Base-by-base conservation (phyloP, 1,140 invertebrate species). In the Tigriopus japonicus region DNA sequence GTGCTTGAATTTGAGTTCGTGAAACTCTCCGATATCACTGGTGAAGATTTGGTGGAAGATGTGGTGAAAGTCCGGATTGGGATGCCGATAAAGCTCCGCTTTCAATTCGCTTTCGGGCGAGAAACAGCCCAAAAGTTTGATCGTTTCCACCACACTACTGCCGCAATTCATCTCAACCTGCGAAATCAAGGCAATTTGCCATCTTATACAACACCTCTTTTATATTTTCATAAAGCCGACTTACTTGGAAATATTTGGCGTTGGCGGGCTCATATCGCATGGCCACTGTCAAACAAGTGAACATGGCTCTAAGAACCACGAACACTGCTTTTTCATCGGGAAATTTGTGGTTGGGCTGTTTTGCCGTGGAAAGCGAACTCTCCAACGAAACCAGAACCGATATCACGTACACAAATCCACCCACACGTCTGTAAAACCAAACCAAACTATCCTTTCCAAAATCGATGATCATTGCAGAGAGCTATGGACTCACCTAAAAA, bases 201-300 rank as follows among this genome's bases (percentile, higher is more conserved):
- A 1, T 52, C 3, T 1, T 35, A 6, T 12, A 42, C 13, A 15
- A 0, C 1, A 15, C 14, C n/a, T 17, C 5, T 7, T 17, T 15
- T 0, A 35, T 35, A 35, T 35, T 35, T 35, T 9, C 9, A 35
- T 19, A 1, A 42, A 68, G 69, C 69, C 71, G 86, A 79, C 98
- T 93, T 60, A 88, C 83, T 68, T 93, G 83, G 77, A 98, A 98
- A 75, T 94, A 94, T 71, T 95, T 95, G 0, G 94, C 94, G 75
- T 98, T 99, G 1, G 92, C 92, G 1, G 95, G 95, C 73, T 98
- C 95, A 72, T 94, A 98, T 67, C 95, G 77, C 93, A 98, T 98
- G 1, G 92, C 91, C 5, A 93, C 87, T 63, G 87, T 87, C 51
- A 98, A 80, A 35, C 58, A 52, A 6, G 41, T 53, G 15, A 60